These are phyloP conservation scores for Unio delphinus DNA, from an alignment of 2,888 invertebrate species.

Conservation along the genomic window DNA sequence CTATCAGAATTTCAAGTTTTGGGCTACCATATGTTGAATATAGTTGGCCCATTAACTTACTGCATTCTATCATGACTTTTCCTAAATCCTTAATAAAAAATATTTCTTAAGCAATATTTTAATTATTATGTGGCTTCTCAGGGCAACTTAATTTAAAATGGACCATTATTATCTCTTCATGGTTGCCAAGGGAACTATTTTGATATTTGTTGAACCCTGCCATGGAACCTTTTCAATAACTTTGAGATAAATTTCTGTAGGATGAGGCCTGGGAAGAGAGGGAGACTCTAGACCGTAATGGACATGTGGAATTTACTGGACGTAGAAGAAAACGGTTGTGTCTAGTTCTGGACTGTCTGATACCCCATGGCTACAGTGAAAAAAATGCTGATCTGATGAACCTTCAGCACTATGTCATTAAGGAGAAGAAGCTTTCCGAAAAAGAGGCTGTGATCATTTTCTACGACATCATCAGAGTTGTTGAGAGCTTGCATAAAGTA, in stretches of 20 bases:
- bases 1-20: no score
- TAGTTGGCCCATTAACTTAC: no score
- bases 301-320: constrained; percentile 65
- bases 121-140: no score
- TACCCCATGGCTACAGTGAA: constrained; percentile 79
- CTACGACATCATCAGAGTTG: constrained; percentile 82
- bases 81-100: no score
- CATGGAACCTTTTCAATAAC: no score
- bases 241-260: constrained; percentile 69
- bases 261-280: constrained; percentile 81
- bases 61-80: no score
- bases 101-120: no score
- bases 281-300: constrained; percentile 73
- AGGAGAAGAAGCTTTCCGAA: constrained; percentile 83
- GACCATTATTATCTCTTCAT: no score
- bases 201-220: neutral
- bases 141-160: no score
- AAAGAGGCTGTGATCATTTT: constrained; percentile 83
- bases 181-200: neutral
- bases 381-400: constrained; percentile 71
- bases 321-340: constrained; percentile 75
- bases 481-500: constrained; percentile 82
- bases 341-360: constrained; percentile 82
- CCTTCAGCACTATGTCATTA: constrained; percentile 79
- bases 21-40: no score